phyloP scores from a whole-genome alignment of 1,140 invertebrate genomes.

The Trichogramma pretiosum region DNA sequence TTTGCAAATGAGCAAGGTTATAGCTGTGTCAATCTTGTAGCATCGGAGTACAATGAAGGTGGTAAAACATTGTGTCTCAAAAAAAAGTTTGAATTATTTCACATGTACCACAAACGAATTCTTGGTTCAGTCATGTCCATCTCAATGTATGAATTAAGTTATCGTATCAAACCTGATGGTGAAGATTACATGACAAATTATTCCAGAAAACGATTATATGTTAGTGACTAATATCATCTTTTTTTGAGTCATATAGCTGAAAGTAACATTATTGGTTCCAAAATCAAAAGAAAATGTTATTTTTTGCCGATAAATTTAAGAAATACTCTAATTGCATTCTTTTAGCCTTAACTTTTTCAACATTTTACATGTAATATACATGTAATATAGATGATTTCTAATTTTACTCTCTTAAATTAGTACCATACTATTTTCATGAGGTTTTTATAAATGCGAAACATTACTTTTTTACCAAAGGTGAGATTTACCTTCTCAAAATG shows the following conservation, averaged over 20 bases:
- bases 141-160: slow-evolving; percentile 43
- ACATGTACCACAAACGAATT: slow-evolving; percentile 46
- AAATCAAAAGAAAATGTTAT: not conserved
- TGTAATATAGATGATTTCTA: no score
- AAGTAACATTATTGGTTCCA: no score
- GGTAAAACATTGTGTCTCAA: slow-evolving; percentile 46
- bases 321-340: no score
- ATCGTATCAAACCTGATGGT: slow-evolving; percentile 34
- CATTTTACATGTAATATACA: no score
- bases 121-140: slow-evolving; percentile 40
- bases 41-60: slow-evolving; percentile 47
- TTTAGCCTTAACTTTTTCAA: no score
- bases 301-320: no score
- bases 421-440: no score
- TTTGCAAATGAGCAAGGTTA: slow-evolving; percentile 46
- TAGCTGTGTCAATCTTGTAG: slow-evolving; percentile 41
- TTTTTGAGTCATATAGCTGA: no score
- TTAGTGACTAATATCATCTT: not conserved
- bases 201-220: slow-evolving; percentile 11
- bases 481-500: no score
- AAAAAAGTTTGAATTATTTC: slow-evolving; percentile 47
- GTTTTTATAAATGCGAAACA: no score
- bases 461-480: no score
- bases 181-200: slow-evolving; percentile 24
- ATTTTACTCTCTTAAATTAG: no score